Conservation (phyloP, 2,888 invertebrate species). For the Strigamia crassipes region DNA sequence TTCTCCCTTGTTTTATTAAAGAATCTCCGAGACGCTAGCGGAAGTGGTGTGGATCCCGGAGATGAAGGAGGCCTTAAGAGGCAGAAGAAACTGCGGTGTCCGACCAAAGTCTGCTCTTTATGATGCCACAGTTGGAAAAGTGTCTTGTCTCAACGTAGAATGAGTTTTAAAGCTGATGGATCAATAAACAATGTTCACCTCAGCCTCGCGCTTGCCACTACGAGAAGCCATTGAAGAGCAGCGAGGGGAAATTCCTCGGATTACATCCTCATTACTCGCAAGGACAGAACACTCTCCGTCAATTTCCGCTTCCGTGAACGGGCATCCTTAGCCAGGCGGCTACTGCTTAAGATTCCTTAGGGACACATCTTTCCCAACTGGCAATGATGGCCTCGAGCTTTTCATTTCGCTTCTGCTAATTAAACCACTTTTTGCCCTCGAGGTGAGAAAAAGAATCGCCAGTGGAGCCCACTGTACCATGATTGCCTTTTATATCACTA, state of each 20-base stretch:
- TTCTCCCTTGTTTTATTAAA: not conserved
- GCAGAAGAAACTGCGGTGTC: conserved; percentile 22
- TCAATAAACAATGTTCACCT: conserved; percentile 42
- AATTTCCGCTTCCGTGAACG: conserved; percentile 42
- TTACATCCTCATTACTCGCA: conserved; percentile 40
- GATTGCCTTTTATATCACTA: conserved; percentile 42
- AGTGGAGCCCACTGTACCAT: conserved; percentile 12
- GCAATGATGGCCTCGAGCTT: conserved; percentile 40
- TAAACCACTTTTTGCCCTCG: conserved; percentile 38
- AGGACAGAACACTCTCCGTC: conserved; percentile 37
- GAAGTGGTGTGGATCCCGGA: conserved; percentile 27
- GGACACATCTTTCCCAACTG: conserved; percentile 42
- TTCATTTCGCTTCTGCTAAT: conserved; percentile 42
- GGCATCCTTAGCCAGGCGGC: conserved; percentile 35
- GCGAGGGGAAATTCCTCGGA: conserved; percentile 36
- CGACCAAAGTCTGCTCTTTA: conserved; percentile 32
- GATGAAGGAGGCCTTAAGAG: conserved; percentile 22
- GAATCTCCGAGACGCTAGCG: not conserved
- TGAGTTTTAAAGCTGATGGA: conserved; percentile 39
- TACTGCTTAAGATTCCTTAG: conserved; percentile 39
- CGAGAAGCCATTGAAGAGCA: conserved; percentile 35
- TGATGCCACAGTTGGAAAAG: conserved; percentile 24
- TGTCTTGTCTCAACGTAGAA: conserved; percentile 33
- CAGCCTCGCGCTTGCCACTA: conserved; percentile 28
- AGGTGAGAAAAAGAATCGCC: conserved; percentile 40